A percentile compares a stretch with the other conserved stretches of the same genome.
phyloP scores from a whole-genome alignment of 2,888 invertebrate genomes.

The Athripsodes cinereus region DNA sequence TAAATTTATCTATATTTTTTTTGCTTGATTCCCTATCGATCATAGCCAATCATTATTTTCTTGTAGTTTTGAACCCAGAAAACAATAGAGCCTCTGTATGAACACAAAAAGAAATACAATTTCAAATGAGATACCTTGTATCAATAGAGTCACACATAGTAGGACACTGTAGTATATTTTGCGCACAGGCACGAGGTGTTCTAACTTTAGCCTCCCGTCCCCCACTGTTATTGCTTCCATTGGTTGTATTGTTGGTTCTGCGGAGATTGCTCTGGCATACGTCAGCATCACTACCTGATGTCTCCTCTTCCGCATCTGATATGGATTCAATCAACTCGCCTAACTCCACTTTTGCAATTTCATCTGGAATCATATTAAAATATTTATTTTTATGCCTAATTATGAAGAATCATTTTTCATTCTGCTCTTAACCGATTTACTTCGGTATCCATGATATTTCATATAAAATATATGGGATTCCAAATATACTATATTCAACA shows the following conservation, averaged over 20 bases:
- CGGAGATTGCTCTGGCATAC: conserved; percentile 28
- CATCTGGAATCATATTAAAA: conserved; percentile 30
- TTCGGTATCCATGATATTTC: too few species aligned
- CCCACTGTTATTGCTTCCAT: conserved; percentile 8
- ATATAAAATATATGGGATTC: too few species aligned
- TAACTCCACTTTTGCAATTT: conserved; percentile 43
- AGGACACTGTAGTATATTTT: conserved; percentile 32
- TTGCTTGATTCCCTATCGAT: too few species aligned
- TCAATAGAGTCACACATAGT: conserved; percentile 46
- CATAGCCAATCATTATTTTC: too few species aligned
- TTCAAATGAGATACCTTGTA: conserved; percentile 45
- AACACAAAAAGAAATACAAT: too few species aligned
- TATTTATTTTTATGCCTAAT: too few species aligned
- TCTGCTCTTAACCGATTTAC: too few species aligned
- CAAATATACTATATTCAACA: too few species aligned
- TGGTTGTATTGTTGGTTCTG: conserved; percentile 25
- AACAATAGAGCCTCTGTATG: too few species aligned
- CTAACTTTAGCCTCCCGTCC: neutral
- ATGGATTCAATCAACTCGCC: conserved; percentile 51
- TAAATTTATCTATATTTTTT: too few species aligned
- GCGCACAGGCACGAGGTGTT: neutral
- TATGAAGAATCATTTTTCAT: too few species aligned
- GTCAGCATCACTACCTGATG: conserved; percentile 51
- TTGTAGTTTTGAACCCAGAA: too few species aligned
- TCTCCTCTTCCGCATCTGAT: conserved; percentile 57